Percentiles rank a stretch among this genome's conserved stretches.
Conservation (phyloP, 2,113 vertebrate species). For the Anoura caudifer region DNA sequence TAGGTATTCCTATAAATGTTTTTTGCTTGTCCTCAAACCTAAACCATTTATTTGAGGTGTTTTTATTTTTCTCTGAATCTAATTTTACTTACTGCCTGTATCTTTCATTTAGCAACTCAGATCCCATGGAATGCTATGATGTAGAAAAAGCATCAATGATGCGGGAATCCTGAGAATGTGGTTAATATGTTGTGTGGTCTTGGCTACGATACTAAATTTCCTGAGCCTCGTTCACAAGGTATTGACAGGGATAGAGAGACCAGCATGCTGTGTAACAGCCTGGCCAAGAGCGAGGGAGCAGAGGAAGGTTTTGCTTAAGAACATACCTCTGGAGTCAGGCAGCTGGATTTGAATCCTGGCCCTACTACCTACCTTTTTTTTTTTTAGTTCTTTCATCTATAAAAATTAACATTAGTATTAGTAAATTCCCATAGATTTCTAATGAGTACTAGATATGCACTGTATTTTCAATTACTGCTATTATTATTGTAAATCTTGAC, state of each 20-base stretch:
- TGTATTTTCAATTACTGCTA: background rate
- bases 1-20: background rate
- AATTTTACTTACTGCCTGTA: background rate
- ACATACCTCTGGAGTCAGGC: background rate
- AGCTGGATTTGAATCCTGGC: background rate
- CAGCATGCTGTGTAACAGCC: background rate
- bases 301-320: background rate
- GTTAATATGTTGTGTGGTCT: background rate
- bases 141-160: background rate
- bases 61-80: background rate
- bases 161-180: background rate
- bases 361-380: background rate
- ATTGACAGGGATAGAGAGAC: background rate
- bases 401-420: background rate
- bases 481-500: background rate
- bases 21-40: background rate
- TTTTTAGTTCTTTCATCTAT: background rate
- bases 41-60: background rate
- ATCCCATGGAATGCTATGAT: background rate
- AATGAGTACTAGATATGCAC: background rate
- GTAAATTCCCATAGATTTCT: background rate
- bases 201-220: background rate
- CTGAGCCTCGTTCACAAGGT: background rate
- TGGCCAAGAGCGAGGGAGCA: background rate
- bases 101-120: background rate